A percentile compares a stretch with the other conserved stretches of the same genome.
phyloP scores from a whole-genome alignment of 37 sponge, comb jelly and placozoan genomes.

The Hexactinellida sp. region DNA sequence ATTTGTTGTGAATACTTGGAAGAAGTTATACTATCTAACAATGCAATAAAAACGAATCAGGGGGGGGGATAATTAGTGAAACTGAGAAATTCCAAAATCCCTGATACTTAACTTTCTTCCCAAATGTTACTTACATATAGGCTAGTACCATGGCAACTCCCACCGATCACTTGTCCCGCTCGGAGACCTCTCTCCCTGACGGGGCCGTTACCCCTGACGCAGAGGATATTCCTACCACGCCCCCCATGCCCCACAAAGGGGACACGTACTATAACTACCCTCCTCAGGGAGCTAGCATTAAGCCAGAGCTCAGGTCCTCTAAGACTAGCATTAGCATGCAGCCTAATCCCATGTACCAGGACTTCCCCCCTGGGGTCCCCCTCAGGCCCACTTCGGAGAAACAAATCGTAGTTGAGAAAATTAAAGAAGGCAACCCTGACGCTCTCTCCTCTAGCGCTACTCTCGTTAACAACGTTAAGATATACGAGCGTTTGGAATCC shows the following conservation, averaged over 20 bases:
- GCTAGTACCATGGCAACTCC: background rate
- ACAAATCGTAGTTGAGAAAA: background rate
- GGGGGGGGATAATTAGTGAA: too few relatives aligned
- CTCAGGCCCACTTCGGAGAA: background rate
- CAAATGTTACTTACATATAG: too few relatives aligned
- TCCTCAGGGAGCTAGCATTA: background rate
- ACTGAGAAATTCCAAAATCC: too few relatives aligned
- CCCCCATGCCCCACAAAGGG: background rate
- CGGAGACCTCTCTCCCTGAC: background rate
- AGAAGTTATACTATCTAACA: too few relatives aligned
- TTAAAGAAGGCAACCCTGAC: background rate
- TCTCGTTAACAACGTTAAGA: background rate
- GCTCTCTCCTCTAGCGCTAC: background rate
- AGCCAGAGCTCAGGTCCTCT: background rate
- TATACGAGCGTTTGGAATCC: background rate
- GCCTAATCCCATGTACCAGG: constrained; percentile 16
- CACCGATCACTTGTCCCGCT: background rate
- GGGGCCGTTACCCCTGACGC: background rate
- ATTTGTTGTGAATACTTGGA: too few relatives aligned
- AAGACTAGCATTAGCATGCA: background rate
- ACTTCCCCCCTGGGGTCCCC: background rate
- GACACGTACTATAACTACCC: background rate
- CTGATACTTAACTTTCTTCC: too few relatives aligned
- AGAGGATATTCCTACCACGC: background rate
- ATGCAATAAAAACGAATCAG: too few relatives aligned